Percentiles rank a stretch among this genome's conserved stretches.
Evolutionary conservation across 2,797 vertebrate genomes (phyloP).

Genomic region (Peromyscus nudipes): DNA sequence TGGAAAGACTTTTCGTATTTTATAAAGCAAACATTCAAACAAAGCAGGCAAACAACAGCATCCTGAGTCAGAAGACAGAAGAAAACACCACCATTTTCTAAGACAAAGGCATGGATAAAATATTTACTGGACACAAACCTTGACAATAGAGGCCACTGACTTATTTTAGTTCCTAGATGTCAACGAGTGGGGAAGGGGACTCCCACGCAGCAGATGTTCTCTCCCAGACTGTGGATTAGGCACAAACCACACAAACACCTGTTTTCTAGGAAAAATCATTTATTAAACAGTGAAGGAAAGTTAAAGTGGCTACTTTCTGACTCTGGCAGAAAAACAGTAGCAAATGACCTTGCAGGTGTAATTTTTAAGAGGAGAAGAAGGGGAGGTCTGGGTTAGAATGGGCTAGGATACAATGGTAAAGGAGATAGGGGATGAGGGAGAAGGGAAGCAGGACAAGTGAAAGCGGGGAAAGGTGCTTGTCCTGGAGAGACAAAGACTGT

Average conservation of each 20-base stretch:
- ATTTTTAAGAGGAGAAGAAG: neutral
- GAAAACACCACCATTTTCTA: neutral
- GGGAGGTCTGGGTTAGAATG: neutral
- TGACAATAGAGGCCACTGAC: neutral
- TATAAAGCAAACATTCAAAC: conserved; percentile 12
- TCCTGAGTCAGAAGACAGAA: neutral
- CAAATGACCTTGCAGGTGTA: neutral
- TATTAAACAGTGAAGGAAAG: neutral
- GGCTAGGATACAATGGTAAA: neutral
- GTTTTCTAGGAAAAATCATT: neutral
- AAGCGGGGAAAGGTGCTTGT: neutral
- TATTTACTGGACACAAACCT: neutral
- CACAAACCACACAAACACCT: neutral
- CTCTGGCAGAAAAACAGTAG: neutral
- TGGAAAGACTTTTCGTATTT: neutral
- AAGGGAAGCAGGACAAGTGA: neutral
- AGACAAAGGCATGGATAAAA: neutral
- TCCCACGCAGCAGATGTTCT: neutral
- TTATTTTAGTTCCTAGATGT: neutral
- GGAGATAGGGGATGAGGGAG: neutral
- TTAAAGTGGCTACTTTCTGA: neutral
- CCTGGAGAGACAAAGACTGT: neutral
- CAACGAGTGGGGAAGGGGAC: neutral
- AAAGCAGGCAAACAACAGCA: neutral
- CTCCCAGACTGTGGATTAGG: neutral